Evolutionary conservation across 2,888 invertebrate genomes (phyloP), one percentile per base, ranked within the genome.

Genomic region (Orchesellides sinensis): DNA sequence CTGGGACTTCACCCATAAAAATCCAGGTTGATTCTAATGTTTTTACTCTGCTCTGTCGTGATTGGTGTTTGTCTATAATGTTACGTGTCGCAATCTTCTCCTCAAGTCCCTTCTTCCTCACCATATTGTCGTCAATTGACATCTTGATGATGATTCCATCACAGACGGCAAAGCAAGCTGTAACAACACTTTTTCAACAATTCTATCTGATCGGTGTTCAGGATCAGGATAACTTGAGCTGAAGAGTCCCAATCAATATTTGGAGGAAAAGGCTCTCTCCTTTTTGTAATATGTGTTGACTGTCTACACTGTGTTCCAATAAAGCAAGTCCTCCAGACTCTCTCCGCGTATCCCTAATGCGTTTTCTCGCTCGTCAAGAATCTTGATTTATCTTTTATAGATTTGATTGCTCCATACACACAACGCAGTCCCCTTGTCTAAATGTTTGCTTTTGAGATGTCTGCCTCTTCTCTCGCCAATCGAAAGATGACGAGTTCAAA

Each of bases 21-120:
- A 54, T 54, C 1, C 25, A 54, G 25, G 25, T 54, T 54, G 12
- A 54, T 54, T 23, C 23, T 40, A n/a, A n/a, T 40, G 40, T n/a
- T 40, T n/a, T n/a, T n/a, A n/a, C n/a, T 2, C 54, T 4, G 3
- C 52, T 32, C 23, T 54, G 25, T 1, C 54, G 23, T 54, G 54
- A 54, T 54, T 54, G 54, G n/a, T 61, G 61, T 61, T 35, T 61
- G 61, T 61, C 61, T 61, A 63, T 63, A 59, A 29, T 59, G 59
- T 59, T 29, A 61, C 29, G 63, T 63, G 63, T 63, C 63, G 63
- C 40, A 63, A 63, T 63, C 40, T 14, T 40, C n/a, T n/a, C n/a
- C n/a, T n/a, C 21, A 63, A 63, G 63, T 63, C 35, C 63, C 23
- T 12, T 45, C 40, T 6, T 29, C 40, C 2, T 21, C 40, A 12